Evolutionary conservation across 2,113 vertebrate genomes (phyloP), one percentile per base, ranked within the genome.

Genomic region (Nymphicus hollandicus): DNA sequence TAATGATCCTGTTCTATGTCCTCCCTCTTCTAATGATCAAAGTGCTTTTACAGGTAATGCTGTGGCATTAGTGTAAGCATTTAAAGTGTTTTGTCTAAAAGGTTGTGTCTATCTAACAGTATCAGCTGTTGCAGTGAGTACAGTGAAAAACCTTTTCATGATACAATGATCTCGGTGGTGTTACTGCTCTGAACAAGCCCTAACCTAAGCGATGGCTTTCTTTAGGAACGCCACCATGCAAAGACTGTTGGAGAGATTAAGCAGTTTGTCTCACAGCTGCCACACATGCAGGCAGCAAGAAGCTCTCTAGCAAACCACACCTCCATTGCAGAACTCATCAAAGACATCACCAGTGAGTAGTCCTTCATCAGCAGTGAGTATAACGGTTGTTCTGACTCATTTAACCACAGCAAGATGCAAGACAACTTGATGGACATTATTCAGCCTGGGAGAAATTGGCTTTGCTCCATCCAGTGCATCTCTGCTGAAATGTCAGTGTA

Each of bases 171-270:
- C 7, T 74, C 7, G 8, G 20, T 52, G 69, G 13, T 35, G 47
- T 53, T 18, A 7, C 13, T 69, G 24, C 35, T 8, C 8, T 23
- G 64, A 92, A 39, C 58, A 43, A 60, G 56, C 13, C 28, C 79
- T 90, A 47, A 95, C 37, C 49, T 27, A 11, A 37, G 52, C 2
- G 5, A 52, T 6, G 15, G 88, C 28, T 97, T 74, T 50, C 39
- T 93, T 25, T 95, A 99, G 99, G 99, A 99, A 50, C 98, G 99
- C 47, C 99, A 99, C 95, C 99, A 99, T 0, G 99, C 99, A 1
- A 99, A 99, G 97, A 99, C 99, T 0, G 99, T 99, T 16, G 99
- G 99, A 7, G 99, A 99, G 97, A 99, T 99, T 64, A 99, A 99
- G 97, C 99, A 99, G 97, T 99, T 99, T 91, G 99, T 99, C 31